A percentile compares a stretch with the other conserved stretches of the same genome.
These are phyloP conservation scores for Bradynema listronoti DNA, from an alignment of 1,140 invertebrate genomes.

Conservation along the genomic window DNA sequence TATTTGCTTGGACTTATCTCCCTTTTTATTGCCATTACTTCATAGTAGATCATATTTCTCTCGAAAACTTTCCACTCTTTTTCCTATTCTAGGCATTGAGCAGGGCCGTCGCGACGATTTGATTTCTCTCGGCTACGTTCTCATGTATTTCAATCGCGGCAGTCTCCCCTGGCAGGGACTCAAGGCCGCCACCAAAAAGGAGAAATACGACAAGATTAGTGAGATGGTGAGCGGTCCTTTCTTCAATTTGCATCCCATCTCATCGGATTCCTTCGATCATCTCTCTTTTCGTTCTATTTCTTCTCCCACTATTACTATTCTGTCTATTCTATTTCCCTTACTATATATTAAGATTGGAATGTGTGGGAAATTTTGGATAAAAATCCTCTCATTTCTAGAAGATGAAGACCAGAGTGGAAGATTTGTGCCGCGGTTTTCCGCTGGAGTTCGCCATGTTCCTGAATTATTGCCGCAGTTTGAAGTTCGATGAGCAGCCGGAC, in stretches of 20 bases:
- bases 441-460: constrained; percentile 94
- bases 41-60: neutral
- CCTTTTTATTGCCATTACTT: neutral
- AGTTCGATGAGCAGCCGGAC: constrained; percentile 90
- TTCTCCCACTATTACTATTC: neutral
- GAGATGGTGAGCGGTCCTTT: constrained; percentile 65
- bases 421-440: constrained; percentile 86
- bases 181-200: constrained; percentile 87
- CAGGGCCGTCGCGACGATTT: constrained; percentile 32
- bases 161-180: constrained; percentile 67
- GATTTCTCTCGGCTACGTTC: constrained; percentile 67
- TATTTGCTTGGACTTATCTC: constrained; percentile 60
- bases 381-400: constrained; percentile 62
- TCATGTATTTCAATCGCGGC: constrained; percentile 89
- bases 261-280: neutral
- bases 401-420: constrained; percentile 89
- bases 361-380: neutral
- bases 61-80: neutral
- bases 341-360: neutral
- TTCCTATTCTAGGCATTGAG: constrained; percentile 22
- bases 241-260: too few relatives aligned
- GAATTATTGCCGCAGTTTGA: constrained; percentile 86
- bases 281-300: neutral
- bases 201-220: constrained; percentile 93
- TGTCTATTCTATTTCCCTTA: neutral